These are phyloP conservation scores for Stenolophus ochropezus DNA, from an alignment of 2,888 invertebrate genomes.

Conservation along the genomic window DNA sequence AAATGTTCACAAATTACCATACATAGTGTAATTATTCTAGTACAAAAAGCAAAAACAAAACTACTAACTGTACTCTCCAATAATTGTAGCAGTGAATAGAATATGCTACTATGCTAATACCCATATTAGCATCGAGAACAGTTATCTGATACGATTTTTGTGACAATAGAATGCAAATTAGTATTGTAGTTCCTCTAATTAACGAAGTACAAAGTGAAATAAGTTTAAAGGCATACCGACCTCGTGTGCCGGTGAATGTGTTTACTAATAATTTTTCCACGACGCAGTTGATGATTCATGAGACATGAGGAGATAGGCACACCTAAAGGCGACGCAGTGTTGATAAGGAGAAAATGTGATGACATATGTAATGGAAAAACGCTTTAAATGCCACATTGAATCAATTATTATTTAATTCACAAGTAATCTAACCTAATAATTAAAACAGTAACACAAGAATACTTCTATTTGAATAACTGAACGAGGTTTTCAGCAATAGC, in stretches of 20 bases:
- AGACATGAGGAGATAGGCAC: conserved; percentile 27
- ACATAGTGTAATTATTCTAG: background rate
- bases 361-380: background rate
- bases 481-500: no score
- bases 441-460: no score
- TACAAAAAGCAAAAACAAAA: background rate
- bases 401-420: no score
- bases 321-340: conserved; percentile 4
- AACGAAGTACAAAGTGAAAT: background rate
- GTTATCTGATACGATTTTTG: conserved; percentile 31
- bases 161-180: background rate
- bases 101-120: background rate
- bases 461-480: no score
- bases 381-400: no score
- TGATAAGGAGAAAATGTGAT: background rate
- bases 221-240: conserved; percentile 7
- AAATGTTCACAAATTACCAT: background rate
- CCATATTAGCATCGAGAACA: conserved; percentile 24
- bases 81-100: background rate
- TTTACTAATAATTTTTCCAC: conserved; percentile 49
- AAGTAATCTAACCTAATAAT: no score
- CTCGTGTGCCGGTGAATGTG: conserved; percentile 49
- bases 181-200: conserved; percentile 32
- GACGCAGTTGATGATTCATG: conserved; percentile 49
- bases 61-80: background rate